Base-by-base conservation (phyloP, 1,140 invertebrate species). In the Drosophila miranda region DNA sequence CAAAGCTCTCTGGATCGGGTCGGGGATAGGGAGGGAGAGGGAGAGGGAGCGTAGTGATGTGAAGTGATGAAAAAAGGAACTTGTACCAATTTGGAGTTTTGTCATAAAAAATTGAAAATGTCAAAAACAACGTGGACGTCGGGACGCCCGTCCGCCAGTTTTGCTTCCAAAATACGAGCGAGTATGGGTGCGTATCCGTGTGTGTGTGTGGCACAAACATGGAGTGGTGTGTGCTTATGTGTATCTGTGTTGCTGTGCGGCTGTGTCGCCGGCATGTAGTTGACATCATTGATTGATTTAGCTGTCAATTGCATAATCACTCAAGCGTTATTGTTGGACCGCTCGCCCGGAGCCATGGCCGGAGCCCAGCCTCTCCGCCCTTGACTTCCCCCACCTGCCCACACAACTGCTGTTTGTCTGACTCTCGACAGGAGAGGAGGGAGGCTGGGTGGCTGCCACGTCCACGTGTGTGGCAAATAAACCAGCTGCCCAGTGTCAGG, bases 271-370 rank as follows among this genome's bases (percentile, higher is more conserved):
- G 75, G 82, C 82, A 82, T 87, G 82, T 87, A 87, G 83, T 88
- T 89, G 86, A 89, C 86, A 89, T 89, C 86, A 89, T 87, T 89
- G 86, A 89, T 89, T 89, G 86, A 89, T 89, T 89, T 89, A 89
- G 86, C 86, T 89, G 86, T 89, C 86, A 89, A 89, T 89, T 89
- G 86, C 86, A 89, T 89, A 89, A 89, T 89, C 86, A 89, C 81
- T 89, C 86, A 89, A 89, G 86, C 87, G 86, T 86, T 89, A 89
- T 89, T 89, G 86, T 89, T 89, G 75, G 88, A 79, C 75, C 81
- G 71, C 84, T 82, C 64, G 11, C 34, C 3, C 34, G 34, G 34
- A 38, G 34, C 34, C 34, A 8, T 30, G 76, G 74, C 52, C 66
- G 64, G 71, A 48, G 44, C 55, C 13, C 16, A 23, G 30, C 23